Conservation (phyloP, 2,797 vertebrate species). For the Sparus aurata region DNA sequence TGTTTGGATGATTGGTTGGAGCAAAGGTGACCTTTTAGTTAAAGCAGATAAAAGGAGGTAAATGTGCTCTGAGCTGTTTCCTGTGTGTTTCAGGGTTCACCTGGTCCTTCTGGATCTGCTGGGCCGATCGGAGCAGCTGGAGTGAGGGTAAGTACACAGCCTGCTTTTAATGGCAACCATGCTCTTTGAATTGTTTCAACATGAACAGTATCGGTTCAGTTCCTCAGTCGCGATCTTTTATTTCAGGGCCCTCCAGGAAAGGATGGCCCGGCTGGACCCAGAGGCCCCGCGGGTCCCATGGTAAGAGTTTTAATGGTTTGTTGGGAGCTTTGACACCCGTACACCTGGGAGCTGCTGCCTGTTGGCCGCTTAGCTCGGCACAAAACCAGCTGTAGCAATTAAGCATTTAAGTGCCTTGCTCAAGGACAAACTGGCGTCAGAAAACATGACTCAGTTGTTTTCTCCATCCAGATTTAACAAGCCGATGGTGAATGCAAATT, state of each 20-base stretch:
- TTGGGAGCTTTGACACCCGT: neutral
- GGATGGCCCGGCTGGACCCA: conserved; percentile 91
- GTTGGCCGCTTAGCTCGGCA: neutral
- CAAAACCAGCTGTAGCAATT: neutral
- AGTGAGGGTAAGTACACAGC: conserved; percentile 87
- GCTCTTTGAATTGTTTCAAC: neutral
- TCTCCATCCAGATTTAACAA: conserved; percentile 10
- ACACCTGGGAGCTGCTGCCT: conserved; percentile 2
- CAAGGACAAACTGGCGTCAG: neutral
- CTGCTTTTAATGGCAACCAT: conserved; percentile 11
- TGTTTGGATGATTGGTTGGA: conserved; percentile 38
- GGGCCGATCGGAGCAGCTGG: conserved; percentile 93
- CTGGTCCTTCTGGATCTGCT: conserved; percentile 88
- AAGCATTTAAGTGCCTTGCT: conserved; percentile 9
- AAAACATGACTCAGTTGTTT: conserved; percentile 5
- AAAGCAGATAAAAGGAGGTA: conserved; percentile 1
- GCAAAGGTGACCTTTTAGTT: conserved; percentile 22
- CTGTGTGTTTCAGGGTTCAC: conserved; percentile 86
- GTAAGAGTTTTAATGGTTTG: conserved; percentile 77
- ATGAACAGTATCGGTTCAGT: neutral
- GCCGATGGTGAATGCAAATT: neutral
- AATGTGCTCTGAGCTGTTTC: conserved; percentile 28
- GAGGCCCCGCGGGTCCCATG: conserved; percentile 92
- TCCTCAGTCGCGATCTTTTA: conserved; percentile 46
- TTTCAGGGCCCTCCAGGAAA: conserved; percentile 95